Base-by-base conservation (phyloP, 2,797 vertebrate species). In the Pteropus rufus region DNA sequence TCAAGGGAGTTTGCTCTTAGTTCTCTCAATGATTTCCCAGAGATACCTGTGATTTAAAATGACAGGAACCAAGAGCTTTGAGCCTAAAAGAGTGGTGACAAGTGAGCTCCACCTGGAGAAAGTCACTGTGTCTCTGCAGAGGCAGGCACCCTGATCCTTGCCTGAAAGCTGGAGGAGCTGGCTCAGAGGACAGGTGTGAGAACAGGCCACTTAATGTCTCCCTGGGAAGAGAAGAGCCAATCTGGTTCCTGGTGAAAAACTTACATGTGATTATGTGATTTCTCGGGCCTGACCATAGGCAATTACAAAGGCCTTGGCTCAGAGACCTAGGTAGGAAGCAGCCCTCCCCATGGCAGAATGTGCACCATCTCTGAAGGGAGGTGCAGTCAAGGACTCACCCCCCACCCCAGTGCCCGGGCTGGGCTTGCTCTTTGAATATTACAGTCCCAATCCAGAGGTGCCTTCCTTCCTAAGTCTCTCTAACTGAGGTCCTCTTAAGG, bases 1-100 rank as follows among this genome's bases (percentile, higher is more conserved):
- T 23, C 7, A 10, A 3, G 29, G 15, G 70, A n/a, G 8, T 83
- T 76, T 69, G 11, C 36, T 41, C 56, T 56, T 62, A 7, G 26
- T 67, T 54, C 19, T 87, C 60, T 84, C 24, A 10, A 2, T 79
- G 65, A 60, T 73, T 91, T 93, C 49, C 46, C 70, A 86, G 49
- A 85, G 83, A 94, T 41, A 34, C 15, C 26, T 6, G 14, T 36
- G 69, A 10, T 89, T 94, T 93, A 67, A 94, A 83, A n/a, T 24
- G 67, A 67, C 44, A 93, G 92, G 23, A 75, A 56, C 58, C 44
- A 34, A 79, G 75, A 60, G 44, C 29, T 67, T 67, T 6, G 31
- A 82, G 69, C 31, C 29, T 73, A 60, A 65, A 64, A 26, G 41
- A 76, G 15, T 21, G 41, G 46, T 62, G 60, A 62, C 60, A 87